phyloP scores from a whole-genome alignment of 2,113 vertebrate species.

The Callithrix jacchus region DNA sequence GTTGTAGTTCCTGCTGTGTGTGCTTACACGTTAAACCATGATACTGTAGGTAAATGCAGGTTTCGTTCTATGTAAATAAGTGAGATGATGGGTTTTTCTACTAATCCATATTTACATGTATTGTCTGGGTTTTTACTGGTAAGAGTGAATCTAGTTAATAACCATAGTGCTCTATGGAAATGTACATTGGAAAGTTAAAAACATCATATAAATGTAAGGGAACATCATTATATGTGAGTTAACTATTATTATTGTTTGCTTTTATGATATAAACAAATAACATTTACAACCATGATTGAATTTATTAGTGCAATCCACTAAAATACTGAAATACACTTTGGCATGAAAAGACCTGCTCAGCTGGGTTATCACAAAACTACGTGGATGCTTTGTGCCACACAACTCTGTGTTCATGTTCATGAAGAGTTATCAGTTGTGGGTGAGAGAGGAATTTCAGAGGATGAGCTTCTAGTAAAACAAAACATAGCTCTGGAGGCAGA shows the following conservation, averaged over 20 bases:
- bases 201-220: background rate
- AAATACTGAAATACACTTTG: background rate
- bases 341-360: background rate
- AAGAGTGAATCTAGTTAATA: constrained; percentile 49
- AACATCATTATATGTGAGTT: background rate
- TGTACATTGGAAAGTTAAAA: constrained; percentile 30
- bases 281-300: background rate
- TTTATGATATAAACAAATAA: background rate
- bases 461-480: background rate
- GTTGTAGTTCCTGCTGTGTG: background rate
- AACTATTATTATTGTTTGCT: background rate
- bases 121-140: constrained; percentile 45
- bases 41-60: constrained; percentile 60
- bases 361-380: background rate
- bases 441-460: background rate
- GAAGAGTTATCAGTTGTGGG: background rate
- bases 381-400: background rate
- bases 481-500: background rate
- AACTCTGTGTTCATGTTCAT: background rate
- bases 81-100: constrained; percentile 36
- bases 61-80: constrained; percentile 68
- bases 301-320: background rate
- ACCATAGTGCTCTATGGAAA: constrained; percentile 32
- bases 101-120: constrained; percentile 66
- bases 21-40: background rate